Percentiles rank a stretch among this genome's conserved stretches.
phyloP scores from a whole-genome alignment of 2,797 vertebrate genomes.

The Hippopotamyrus pictus region DNA sequence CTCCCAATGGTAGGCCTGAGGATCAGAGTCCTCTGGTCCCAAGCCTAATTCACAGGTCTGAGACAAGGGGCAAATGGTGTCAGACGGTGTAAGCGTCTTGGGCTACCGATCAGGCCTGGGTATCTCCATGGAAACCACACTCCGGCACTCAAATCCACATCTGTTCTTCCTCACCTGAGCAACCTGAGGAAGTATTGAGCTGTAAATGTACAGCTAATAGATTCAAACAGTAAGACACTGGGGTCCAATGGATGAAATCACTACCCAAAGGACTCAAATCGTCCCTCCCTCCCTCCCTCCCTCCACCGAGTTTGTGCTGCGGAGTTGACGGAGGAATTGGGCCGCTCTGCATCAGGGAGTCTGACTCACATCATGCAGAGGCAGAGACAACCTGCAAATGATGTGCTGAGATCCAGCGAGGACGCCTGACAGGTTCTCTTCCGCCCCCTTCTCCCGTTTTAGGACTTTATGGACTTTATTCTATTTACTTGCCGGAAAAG shows the following conservation, averaged over 20 bases:
- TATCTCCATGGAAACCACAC: neutral
- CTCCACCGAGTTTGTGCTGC: neutral
- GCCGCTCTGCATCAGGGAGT: neutral
- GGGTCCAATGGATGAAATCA: neutral
- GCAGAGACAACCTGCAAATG: neutral
- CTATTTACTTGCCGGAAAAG: neutral
- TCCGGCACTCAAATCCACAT: neutral
- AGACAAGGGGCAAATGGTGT: neutral
- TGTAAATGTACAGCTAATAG: neutral
- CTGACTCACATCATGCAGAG: neutral
- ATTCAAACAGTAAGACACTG: neutral
- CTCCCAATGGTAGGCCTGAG: neutral
- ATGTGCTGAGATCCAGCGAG: neutral
- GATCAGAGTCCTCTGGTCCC: neutral
- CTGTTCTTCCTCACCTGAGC: neutral
- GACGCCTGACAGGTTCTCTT: neutral
- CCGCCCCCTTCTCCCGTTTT: neutral
- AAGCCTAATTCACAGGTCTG: neutral
- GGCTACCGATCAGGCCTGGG: neutral
- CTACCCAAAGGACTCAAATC: neutral
- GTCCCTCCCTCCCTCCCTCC: neutral
- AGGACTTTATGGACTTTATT: neutral
- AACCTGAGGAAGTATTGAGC: neutral
- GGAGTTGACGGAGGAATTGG: neutral
- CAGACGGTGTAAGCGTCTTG: neutral